Conservation (phyloP, 1,140 invertebrate species). For the Leptoteleia sp. region DNA sequence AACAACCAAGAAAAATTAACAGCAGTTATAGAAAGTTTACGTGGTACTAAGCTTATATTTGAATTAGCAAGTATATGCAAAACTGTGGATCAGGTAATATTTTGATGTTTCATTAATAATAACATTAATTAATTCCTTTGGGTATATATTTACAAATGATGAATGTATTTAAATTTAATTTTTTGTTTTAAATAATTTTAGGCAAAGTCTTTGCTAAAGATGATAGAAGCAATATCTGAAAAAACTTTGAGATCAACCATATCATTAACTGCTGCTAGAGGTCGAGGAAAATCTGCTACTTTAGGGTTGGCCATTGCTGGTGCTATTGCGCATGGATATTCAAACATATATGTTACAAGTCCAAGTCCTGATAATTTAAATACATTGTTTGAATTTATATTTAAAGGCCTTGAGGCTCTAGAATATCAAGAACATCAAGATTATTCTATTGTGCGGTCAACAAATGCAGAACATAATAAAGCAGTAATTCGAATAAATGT, state of each 20-base stretch:
- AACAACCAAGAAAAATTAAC: constrained; percentile 84
- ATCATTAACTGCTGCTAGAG: constrained; percentile 96
- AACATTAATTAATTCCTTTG: too few relatives aligned
- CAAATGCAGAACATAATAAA: constrained; percentile 98
- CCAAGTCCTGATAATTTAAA: constrained; percentile 99
- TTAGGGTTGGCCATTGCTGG: constrained; percentile 96
- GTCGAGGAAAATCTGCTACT: constrained; percentile 98
- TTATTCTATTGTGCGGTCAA: constrained; percentile 97
- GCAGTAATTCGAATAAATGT: constrained; percentile 97
- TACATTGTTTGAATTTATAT: constrained; percentile 98
- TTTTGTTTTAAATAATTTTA: too few relatives aligned
- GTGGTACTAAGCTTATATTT: constrained; percentile 95
- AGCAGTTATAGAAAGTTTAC: constrained; percentile 88
- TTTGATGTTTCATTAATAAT: too few relatives aligned
- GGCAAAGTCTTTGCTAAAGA: constrained; percentile 94
- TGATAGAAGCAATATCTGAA: constrained; percentile 97
- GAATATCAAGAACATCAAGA: constrained; percentile 98
- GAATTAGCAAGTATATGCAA: constrained; percentile 94
- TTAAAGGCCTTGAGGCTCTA: constrained; percentile 97
- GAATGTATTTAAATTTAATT: too few relatives aligned
- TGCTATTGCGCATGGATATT: constrained; percentile 93
- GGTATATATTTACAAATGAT: too few relatives aligned
- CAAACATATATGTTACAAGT: constrained; percentile 99
- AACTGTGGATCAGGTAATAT: constrained; percentile 93
- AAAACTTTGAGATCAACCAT: constrained; percentile 95